Conservation (phyloP, 2,113 vertebrate genomes). For the Dryoscopus gambensis region DNA sequence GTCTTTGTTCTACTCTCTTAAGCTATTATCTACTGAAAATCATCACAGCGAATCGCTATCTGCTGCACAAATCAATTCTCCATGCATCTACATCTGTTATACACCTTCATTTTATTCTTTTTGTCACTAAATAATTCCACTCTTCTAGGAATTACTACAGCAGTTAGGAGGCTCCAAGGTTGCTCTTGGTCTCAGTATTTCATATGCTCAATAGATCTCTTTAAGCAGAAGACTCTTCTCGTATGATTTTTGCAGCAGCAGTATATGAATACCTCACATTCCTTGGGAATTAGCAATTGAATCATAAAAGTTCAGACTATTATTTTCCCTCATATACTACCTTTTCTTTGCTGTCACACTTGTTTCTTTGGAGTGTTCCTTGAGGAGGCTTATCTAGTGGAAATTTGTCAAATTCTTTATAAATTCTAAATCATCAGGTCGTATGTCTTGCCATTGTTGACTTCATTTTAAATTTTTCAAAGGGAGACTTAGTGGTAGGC, state of each 20-base stretch:
- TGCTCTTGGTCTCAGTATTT: background rate
- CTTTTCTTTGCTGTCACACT: background rate
- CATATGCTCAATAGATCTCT: background rate
- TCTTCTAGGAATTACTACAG: background rate
- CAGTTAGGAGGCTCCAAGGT: background rate
- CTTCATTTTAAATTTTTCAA: background rate
- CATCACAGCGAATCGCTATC: background rate
- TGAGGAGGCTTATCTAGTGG: background rate
- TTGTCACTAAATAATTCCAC: background rate
- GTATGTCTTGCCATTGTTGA: background rate
- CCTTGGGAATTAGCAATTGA: background rate
- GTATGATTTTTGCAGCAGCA: background rate
- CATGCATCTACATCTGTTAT: background rate
- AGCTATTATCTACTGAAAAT: background rate
- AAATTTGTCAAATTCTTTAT: background rate
- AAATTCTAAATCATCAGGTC: background rate
- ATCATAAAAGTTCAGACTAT: background rate
- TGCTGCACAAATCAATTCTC: background rate
- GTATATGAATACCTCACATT: background rate
- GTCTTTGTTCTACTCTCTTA: background rate
- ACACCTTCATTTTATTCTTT: background rate
- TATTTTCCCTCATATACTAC: background rate
- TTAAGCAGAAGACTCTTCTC: background rate
- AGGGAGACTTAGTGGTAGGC: background rate
- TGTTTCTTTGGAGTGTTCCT: background rate